Evolutionary conservation across 2,113 vertebrate species (phyloP).

Genomic region (Rattus rattus): DNA sequence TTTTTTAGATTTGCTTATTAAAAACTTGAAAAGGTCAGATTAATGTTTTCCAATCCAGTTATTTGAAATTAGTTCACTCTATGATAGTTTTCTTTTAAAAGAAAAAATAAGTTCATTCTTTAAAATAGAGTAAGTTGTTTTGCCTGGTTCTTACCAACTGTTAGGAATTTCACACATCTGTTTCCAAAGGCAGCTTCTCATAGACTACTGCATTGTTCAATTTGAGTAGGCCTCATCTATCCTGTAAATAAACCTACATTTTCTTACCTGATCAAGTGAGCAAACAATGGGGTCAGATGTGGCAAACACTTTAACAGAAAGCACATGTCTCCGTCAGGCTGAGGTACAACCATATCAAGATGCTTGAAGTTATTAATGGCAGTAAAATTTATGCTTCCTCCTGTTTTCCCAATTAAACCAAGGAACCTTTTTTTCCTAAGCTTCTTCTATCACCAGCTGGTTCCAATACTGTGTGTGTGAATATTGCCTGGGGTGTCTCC

Average conservation of each 20-base stretch:
- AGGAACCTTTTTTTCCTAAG: slow-evolving; percentile 88
- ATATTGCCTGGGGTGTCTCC: slow-evolving; percentile 89
- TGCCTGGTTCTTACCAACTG: slow-evolving; percentile 85
- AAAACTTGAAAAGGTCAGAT: slow-evolving; percentile 75
- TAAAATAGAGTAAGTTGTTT: slow-evolving; percentile 80
- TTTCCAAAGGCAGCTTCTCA: slow-evolving; percentile 84
- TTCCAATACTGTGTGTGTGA: slow-evolving; percentile 92
- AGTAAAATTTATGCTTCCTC: slow-evolving; percentile 99
- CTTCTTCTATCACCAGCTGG: slow-evolving; percentile 92
- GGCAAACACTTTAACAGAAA: slow-evolving; percentile 92
- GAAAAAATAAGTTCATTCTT: slow-evolving; percentile 80
- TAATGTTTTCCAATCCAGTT: slow-evolving; percentile 77
- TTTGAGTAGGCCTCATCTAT: slow-evolving; percentile 89
- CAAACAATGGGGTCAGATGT: slow-evolving; percentile 90
- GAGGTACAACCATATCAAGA: slow-evolving; percentile 88
- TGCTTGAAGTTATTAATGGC: slow-evolving; percentile 97
- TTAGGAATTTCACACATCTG: slow-evolving; percentile 87
- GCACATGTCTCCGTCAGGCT: slow-evolving; percentile 92
- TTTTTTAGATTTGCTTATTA: slow-evolving; percentile 72
- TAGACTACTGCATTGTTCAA: slow-evolving; percentile 85
- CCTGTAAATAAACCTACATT: slow-evolving; percentile 87
- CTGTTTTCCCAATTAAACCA: slow-evolving; percentile 97
- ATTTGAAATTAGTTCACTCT: slow-evolving; percentile 76
- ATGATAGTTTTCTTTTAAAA: slow-evolving; percentile 82
- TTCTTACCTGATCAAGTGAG: slow-evolving; percentile 91